Percentiles rank a stretch among this genome's conserved stretches.
These are phyloP conservation scores for Hydropsyche tenuis DNA, from an alignment of 1,140 invertebrate species.

Conservation along the genomic window DNA sequence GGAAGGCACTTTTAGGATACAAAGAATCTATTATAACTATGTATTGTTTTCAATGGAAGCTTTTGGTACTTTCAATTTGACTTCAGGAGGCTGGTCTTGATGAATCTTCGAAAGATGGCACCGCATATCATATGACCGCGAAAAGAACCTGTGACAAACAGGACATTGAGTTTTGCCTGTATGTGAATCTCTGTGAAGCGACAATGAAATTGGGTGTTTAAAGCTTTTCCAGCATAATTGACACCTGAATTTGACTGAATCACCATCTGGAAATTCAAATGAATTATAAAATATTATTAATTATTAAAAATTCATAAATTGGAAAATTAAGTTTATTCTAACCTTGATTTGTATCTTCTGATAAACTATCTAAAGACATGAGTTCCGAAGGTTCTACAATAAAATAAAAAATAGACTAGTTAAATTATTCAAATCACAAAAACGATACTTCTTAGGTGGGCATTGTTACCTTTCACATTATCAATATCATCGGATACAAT, in stretches of 20 bases:
- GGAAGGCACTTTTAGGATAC: slow-evolving; percentile 45
- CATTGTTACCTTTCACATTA: no score
- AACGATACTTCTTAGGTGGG: no score
- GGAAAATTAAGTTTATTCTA: not conserved
- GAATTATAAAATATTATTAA: slow-evolving; percentile 40
- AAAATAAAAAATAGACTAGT: no score
- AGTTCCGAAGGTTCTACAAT: slow-evolving; percentile 2
- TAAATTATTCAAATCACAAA: no score
- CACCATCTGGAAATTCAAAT: slow-evolving; percentile 57
- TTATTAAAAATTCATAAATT: not conserved
- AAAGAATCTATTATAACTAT: slow-evolving; percentile 8
- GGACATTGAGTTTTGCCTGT: slow-evolving; percentile 74
- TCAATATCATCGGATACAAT: no score
- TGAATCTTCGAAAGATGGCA: slow-evolving; percentile 68
- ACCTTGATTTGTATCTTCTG: slow-evolving; percentile 15
- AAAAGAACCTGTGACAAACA: slow-evolving; percentile 68
- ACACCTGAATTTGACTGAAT: slow-evolving; percentile 67
- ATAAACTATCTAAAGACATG: not conserved
- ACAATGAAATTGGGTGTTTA: slow-evolving; percentile 76
- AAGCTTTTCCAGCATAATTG: slow-evolving; percentile 76
- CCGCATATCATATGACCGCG: slow-evolving; percentile 70
- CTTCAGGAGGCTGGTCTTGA: slow-evolving; percentile 50
- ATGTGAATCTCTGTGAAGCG: slow-evolving; percentile 77
- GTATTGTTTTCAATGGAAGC: slow-evolving; percentile 40
- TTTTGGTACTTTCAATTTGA: slow-evolving; percentile 39